Percentiles rank a stretch among this genome's conserved stretches.
These are phyloP conservation scores for Alfaro cultratus DNA, from an alignment of 2,797 vertebrate species.

Conservation along the genomic window DNA sequence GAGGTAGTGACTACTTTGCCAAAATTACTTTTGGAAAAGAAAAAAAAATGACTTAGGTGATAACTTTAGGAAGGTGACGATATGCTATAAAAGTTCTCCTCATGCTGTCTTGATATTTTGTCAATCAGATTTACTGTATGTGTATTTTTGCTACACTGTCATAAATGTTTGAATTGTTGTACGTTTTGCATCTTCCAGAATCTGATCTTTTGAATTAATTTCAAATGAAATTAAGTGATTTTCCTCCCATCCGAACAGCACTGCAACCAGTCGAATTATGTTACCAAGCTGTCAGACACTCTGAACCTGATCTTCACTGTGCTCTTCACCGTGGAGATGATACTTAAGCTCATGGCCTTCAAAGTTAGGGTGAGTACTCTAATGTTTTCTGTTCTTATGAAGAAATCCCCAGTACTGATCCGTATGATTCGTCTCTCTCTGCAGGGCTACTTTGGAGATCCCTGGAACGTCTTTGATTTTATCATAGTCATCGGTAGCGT, in stretches of 20 bases:
- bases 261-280: slow-evolving; percentile 92
- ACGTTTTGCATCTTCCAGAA: background rate
- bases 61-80: too few relatives aligned
- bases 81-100: background rate
- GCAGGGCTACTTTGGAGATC: slow-evolving; percentile 98
- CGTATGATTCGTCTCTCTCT: slow-evolving; percentile 4
- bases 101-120: background rate
- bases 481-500: slow-evolving; percentile 96
- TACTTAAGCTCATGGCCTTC: slow-evolving; percentile 97
- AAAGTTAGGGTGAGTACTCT: slow-evolving; percentile 88
- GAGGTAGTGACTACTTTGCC: too few relatives aligned
- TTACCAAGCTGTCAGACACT: slow-evolving; percentile 91
- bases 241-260: slow-evolving; percentile 79
- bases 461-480: slow-evolving; percentile 99
- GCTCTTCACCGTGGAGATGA: slow-evolving; percentile 96
- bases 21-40: too few relatives aligned
- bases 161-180: too few relatives aligned
- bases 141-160: background rate
- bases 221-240: background rate
- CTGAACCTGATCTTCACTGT: slow-evolving; percentile 96
- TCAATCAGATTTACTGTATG: background rate
- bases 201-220: background rate
- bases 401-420: background rate
- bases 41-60: too few relatives aligned
- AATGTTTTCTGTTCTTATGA: background rate